Conservation (phyloP, 2,888 invertebrate species). For the Tachina grossa region DNA sequence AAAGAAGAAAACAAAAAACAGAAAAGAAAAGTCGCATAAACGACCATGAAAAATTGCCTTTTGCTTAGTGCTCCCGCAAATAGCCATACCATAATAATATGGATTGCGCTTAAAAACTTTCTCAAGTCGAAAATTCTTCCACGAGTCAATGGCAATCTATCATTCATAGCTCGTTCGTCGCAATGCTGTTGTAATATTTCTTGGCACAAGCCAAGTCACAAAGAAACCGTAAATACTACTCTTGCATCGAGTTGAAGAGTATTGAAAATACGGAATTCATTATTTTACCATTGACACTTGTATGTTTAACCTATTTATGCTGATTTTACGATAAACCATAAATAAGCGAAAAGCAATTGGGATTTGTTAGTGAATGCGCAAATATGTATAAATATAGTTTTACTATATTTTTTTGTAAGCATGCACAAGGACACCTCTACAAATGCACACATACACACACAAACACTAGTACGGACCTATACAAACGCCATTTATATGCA, state of each 20-base stretch:
- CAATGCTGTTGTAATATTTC: conserved; percentile 51
- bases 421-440: conserved; percentile 12
- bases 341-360: conserved; percentile 76
- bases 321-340: conserved; percentile 81
- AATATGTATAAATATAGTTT: conserved; percentile 7
- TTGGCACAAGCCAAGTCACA: conserved; percentile 4
- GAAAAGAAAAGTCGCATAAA: conserved; percentile 34
- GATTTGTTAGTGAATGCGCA: conserved; percentile 66
- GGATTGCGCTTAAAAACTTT: conserved; percentile 37
- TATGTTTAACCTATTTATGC: conserved; percentile 81
- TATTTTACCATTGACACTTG: conserved; percentile 80
- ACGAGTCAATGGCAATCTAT: not conserved
- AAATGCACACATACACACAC: conserved; percentile 13
- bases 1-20: conserved; percentile 15
- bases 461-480: not conserved
- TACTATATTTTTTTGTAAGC: not conserved
- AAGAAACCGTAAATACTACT: not conserved
- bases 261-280: conserved; percentile 74
- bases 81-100: conserved; percentile 56
- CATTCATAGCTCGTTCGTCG: conserved; percentile 1
- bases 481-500: not conserved
- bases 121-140: not conserved
- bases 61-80: conserved; percentile 30
- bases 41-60: conserved; percentile 63
- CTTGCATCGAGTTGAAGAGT: not conserved